Percentiles rank a stretch among this genome's conserved stretches.
Evolutionary conservation across 2,888 invertebrate species (phyloP).

Genomic region (Mesorhabditis sp.): DNA sequence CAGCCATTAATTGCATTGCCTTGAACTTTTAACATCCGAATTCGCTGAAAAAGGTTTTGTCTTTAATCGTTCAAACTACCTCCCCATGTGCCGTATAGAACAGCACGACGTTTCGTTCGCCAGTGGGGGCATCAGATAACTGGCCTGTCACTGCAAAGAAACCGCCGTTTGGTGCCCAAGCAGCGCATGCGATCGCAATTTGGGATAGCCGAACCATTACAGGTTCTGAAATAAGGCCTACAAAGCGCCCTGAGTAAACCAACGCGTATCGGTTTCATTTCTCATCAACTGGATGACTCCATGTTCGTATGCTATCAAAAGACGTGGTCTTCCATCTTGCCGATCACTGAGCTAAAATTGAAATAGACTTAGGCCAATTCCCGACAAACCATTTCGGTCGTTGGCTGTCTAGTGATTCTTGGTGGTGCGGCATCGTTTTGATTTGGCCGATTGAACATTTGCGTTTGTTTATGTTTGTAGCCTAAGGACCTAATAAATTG

Average conservation of each 20-base stretch:
- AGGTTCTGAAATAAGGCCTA: slow-evolving; percentile 67
- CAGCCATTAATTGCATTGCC: slow-evolving; percentile 81
- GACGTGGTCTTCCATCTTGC: slow-evolving; percentile 8
- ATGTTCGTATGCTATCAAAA: slow-evolving; percentile 82
- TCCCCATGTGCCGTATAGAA: slow-evolving; percentile 85
- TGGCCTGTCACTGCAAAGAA: slow-evolving; percentile 81
- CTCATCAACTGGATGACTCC: slow-evolving; percentile 85
- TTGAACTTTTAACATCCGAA: slow-evolving; percentile 76
- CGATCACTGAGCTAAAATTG: not conserved
- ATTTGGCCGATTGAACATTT: slow-evolving; percentile 1
- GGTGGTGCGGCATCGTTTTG: not conserved
- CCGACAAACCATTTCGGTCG: not conserved
- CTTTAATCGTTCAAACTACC: slow-evolving; percentile 60
- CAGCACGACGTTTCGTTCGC: slow-evolving; percentile 74
- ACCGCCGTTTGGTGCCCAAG: slow-evolving; percentile 86
- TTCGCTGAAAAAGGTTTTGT: slow-evolving; percentile 4
- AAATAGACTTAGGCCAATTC: not conserved
- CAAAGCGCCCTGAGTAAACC: not conserved
- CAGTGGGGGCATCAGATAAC: slow-evolving; percentile 64
- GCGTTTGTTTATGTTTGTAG: not conserved
- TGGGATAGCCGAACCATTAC: slow-evolving; percentile 76
- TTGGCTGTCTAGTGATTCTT: not conserved
- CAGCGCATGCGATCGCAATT: slow-evolving; percentile 74
- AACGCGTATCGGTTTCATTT: slow-evolving; percentile 80
- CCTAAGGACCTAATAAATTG: not conserved